A percentile compares a stretch with the other conserved stretches of the same genome.
Evolutionary conservation across 2,888 invertebrate genomes (phyloP).

Genomic region (Deilephila elpenor): DNA sequence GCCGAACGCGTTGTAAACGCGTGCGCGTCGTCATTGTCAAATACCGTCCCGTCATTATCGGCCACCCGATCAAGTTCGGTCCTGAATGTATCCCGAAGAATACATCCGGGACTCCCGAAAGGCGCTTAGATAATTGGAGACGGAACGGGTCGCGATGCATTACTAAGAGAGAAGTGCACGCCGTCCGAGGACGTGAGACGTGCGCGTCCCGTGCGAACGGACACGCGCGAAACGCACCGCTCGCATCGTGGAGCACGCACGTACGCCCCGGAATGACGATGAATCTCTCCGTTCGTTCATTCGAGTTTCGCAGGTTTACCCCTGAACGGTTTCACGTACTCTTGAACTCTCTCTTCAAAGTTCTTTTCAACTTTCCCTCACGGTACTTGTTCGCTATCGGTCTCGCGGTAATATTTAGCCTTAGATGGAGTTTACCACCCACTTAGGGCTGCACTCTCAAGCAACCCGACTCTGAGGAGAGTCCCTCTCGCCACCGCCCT

Average conservation of each 20-base stretch:
- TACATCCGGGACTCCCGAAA: slow-evolving; percentile 47
- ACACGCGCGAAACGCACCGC: slow-evolving; percentile 36
- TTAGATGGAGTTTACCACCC: slow-evolving; percentile 86
- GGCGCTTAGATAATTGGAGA: slow-evolving; percentile 64
- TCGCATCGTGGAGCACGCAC: slow-evolving; percentile 40
- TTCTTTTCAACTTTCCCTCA: slow-evolving; percentile 89
- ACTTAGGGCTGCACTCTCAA: slow-evolving; percentile 86
- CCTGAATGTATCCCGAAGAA: slow-evolving; percentile 33
- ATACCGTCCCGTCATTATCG: slow-evolving; percentile 44
- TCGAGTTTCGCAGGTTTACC: slow-evolving; percentile 85
- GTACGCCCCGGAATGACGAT: slow-evolving; percentile 57
- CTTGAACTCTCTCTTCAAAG: slow-evolving; percentile 86
- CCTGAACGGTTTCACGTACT: slow-evolving; percentile 82
- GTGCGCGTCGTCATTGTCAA: slow-evolving; percentile 45
- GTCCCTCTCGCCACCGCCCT: slow-evolving; percentile 52
- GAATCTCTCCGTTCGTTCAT: slow-evolving; percentile 72
- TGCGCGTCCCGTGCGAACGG: slow-evolving; percentile 39
- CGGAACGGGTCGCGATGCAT: slow-evolving; percentile 83
- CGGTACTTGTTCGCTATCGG: slow-evolving; percentile 88
- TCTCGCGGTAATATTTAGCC: slow-evolving; percentile 86
- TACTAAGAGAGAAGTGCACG: slow-evolving; percentile 71
- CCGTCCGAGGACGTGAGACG: slow-evolving; percentile 53
- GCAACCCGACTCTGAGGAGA: slow-evolving; percentile 80
- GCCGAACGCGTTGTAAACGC: slow-evolving; percentile 57
- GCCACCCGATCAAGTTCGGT: slow-evolving; percentile 29